Evolutionary conservation across 2,797 vertebrate species (phyloP), one percentile per base, ranked within the genome.

Genomic region (Acipenser oxyrinchus): DNA sequence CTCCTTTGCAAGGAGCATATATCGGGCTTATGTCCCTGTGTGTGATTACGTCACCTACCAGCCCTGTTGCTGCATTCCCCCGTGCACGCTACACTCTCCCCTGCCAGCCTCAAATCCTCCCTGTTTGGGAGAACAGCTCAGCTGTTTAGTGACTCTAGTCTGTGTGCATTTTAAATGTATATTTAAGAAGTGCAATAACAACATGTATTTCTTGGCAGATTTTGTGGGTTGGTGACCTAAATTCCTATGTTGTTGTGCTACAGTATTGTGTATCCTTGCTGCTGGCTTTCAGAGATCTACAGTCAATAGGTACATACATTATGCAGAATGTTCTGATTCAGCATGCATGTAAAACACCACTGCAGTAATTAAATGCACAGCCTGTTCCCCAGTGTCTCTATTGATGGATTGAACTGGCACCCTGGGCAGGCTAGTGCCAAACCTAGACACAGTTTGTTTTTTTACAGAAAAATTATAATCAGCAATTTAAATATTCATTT

Each of bases 401-500:
- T 23, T 64, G 62, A 68, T 68, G 63, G 53, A 68, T 63, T 58
- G 49, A 11, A 23, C 49, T 51, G 53, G 61, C 18, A 48, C 60
- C 60, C 18, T 9, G 10, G 60, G 13, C 60, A 9, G 18, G 60
- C 8, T 62, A n/a, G 11, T 62, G 60, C 60, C 10, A 37, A 23
- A 23, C 2, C 23, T 62, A 23, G 18, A 23, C 15, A 23, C 2
- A n/a, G 52, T 23, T 7, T 18, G 23, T 62, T 48, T 62, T 62
- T 62, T 62, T 23, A 37, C 8, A 9, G 9, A 10, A 2, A 10
- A 37, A 23, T 23, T 62, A 23, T 7, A 62, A 62, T 62, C 60
- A 62, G 7, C 15, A 62, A 37, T 62, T 62, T 23, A 23, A 62
- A 23, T 37, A 62, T 7, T 23, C 2, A 62, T 62, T 62, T 10